phyloP scores from a whole-genome alignment of 2,797 vertebrate genomes.

The Austrolebias charrua region DNA sequence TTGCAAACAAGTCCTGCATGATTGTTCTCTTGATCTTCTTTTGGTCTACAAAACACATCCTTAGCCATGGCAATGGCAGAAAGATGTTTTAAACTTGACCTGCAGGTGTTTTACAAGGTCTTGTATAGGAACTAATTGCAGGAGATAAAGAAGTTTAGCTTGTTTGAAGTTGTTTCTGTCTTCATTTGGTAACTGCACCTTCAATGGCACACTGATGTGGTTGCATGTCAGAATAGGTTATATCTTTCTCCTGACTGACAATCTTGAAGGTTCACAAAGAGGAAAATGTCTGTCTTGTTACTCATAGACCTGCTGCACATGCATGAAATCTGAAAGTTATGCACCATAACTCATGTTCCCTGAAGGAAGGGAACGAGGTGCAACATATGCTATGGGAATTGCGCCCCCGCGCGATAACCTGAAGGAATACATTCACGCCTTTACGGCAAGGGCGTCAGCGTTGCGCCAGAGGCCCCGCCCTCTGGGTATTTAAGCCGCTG shows the following conservation, averaged over 20 bases:
- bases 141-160: slow-evolving; percentile 40
- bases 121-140: slow-evolving; percentile 72
- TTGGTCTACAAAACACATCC: slow-evolving; percentile 54
- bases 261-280: no score
- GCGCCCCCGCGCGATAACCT: no score
- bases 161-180: slow-evolving; percentile 31
- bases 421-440: no score
- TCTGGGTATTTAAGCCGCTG: no score
- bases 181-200: slow-evolving; percentile 49
- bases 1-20: slow-evolving; percentile 68
- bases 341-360: no score
- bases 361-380: no score
- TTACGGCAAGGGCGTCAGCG: no score
- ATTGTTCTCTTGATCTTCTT: slow-evolving; percentile 61
- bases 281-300: no score
- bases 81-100: slow-evolving; percentile 66
- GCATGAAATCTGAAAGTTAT: no score
- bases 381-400: no score
- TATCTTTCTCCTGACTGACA: slow-evolving; percentile 22
- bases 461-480: no score
- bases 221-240: slow-evolving; percentile 53
- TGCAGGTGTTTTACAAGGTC: slow-evolving; percentile 29
- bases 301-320: no score
- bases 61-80: slow-evolving; percentile 47
- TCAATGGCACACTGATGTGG: slow-evolving; percentile 62